A percentile compares a stretch with the other conserved stretches of the same genome.
phyloP scores from a whole-genome alignment of 2,888 invertebrate genomes.

The Ennomos erosarius region DNA sequence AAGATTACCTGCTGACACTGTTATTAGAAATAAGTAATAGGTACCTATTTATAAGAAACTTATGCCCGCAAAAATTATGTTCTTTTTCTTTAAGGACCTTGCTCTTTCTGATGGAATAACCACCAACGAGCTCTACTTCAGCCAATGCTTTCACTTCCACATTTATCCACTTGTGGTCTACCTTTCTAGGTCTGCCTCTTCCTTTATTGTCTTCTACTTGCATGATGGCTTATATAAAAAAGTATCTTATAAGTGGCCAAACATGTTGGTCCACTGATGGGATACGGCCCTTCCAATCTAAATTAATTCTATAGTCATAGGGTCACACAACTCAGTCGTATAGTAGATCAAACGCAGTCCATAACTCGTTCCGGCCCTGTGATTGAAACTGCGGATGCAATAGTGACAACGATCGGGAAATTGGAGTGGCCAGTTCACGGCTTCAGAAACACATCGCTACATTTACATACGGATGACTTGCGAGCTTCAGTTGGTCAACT shows the following conservation, averaged over 20 bases:
- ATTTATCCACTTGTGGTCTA: too few relatives aligned
- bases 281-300: too few relatives aligned
- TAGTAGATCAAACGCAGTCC: conserved; percentile 4
- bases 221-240: too few relatives aligned
- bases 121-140: neutral
- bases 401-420: conserved; percentile 26
- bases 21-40: too few relatives aligned
- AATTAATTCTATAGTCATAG: conserved; percentile 8
- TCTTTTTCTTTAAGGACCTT: neutral
- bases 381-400: conserved; percentile 23
- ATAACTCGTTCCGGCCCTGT: conserved; percentile 15
- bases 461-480: conserved; percentile 1
- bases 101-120: neutral
- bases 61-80: too few relatives aligned
- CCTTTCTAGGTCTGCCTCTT: too few relatives aligned
- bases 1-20: too few relatives aligned
- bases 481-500: too few relatives aligned
- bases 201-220: too few relatives aligned
- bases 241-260: too few relatives aligned
- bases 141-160: conserved; percentile 1
- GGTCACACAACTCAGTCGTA: neutral
- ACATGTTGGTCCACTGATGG: too few relatives aligned
- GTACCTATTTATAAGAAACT: too few relatives aligned
- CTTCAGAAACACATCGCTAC: conserved; percentile 10
- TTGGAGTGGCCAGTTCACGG: conserved; percentile 21